Conservation (phyloP, 1,140 invertebrate species). For the Calliopsis andreniformis region DNA sequence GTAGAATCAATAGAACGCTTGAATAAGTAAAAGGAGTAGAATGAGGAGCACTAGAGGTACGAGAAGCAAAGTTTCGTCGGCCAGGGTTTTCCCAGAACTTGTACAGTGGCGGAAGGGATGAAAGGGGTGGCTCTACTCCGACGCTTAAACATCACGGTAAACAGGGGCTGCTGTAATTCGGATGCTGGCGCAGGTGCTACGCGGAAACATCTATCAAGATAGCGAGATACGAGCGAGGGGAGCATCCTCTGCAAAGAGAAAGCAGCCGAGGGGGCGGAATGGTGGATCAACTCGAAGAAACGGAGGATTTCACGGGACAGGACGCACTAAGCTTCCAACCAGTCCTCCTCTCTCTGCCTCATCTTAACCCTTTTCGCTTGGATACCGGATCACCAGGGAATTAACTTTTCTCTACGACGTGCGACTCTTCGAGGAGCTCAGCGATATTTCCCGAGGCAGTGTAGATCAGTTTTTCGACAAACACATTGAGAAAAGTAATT, state of each 20-base stretch:
- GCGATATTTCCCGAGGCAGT: not conserved
- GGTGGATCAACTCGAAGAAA: slow-evolving; percentile 66
- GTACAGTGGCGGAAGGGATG: slow-evolving; percentile 8
- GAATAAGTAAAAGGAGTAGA: no score
- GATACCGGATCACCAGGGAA: slow-evolving; percentile 53
- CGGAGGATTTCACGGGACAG: slow-evolving; percentile 55
- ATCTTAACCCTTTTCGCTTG: slow-evolving; percentile 69
- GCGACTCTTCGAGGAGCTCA: not conserved
- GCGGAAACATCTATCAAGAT: slow-evolving; percentile 79
- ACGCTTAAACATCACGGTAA: slow-evolving; percentile 74
- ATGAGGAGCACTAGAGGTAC: not conserved
- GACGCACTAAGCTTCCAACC: slow-evolving; percentile 53
- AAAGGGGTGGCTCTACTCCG: slow-evolving; percentile 6
- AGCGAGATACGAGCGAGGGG: slow-evolving; percentile 63
- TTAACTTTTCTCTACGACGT: slow-evolving; percentile 48
- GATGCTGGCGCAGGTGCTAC: slow-evolving; percentile 76
- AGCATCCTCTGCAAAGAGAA: slow-evolving; percentile 41
- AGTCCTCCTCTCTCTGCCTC: slow-evolving; percentile 59
- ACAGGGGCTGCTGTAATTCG: slow-evolving; percentile 71
- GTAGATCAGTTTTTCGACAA: not conserved
- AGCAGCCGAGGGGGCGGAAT: not conserved
- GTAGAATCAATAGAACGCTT: no score
- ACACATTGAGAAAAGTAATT: not conserved
- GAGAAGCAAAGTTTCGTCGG: slow-evolving; percentile 3
- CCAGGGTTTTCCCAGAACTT: slow-evolving; percentile 8